Conservation (phyloP, 30 jellyfish, hydroid and myxozoan species). For the Euphysa ruthae region DNA sequence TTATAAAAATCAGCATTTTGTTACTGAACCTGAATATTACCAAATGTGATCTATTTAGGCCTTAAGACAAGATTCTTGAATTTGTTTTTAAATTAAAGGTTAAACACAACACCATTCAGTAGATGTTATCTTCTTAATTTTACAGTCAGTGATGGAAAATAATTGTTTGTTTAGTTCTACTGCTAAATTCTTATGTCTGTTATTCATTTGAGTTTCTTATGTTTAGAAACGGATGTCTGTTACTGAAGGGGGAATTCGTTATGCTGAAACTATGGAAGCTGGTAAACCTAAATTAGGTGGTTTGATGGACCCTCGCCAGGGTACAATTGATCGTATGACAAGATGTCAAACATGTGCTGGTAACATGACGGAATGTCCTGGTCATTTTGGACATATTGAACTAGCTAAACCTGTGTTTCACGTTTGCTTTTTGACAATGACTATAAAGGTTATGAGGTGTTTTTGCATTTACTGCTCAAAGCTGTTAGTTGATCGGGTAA, state of each 20-base stretch:
- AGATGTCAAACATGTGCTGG: constrained; percentile 99
- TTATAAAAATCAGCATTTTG: no score
- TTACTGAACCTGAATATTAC: no score
- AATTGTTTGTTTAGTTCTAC: no score
- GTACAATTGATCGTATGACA: constrained; percentile 72
- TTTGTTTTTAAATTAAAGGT: no score
- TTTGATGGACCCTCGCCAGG: constrained; percentile 97
- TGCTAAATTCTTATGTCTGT: no score
- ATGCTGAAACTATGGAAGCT: constrained; percentile 95
- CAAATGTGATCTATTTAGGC: no score
- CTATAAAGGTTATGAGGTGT: constrained; percentile 77
- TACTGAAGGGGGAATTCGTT: constrained; percentile 85
- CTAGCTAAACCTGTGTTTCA: constrained; percentile 97
- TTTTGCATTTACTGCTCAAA: constrained; percentile 92
- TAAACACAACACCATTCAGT: no score
- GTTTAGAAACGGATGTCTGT: constrained; percentile 85
- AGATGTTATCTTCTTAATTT: no score
- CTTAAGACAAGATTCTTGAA: no score
- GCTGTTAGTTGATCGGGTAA: constrained; percentile 69
- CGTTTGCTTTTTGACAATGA: constrained; percentile 63
- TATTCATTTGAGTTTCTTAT: no score
- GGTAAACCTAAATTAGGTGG: constrained; percentile 94
- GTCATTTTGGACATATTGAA: constrained; percentile 98
- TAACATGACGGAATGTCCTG: constrained; percentile 95
- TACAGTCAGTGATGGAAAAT: no score